A percentile compares a stretch with the other conserved stretches of the same genome.
Evolutionary conservation across 2,113 vertebrate species (phyloP).

Genomic region (Cromileptes altivelis): DNA sequence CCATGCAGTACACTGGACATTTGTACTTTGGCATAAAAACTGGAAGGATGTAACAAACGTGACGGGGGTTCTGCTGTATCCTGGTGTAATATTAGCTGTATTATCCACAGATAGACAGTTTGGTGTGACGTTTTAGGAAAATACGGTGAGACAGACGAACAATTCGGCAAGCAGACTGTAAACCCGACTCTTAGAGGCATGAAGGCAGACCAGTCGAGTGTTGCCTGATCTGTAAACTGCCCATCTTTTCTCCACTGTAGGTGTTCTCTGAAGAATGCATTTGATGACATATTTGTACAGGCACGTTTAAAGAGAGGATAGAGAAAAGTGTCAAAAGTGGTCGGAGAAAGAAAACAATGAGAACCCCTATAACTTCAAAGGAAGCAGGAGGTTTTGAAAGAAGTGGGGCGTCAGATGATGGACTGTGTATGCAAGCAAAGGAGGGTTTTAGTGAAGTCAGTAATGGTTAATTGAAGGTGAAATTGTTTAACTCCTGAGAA

Average conservation of each 20-base stretch:
- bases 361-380: background rate
- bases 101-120: conserved; percentile 14
- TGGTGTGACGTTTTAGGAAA: background rate
- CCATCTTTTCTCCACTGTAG: background rate
- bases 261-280: conserved; percentile 9
- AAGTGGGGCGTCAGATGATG: background rate
- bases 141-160: background rate
- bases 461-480: conserved; percentile 54
- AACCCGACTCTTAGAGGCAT: conserved; percentile 16
- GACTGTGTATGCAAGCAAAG: conserved; percentile 16
- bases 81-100: conserved; percentile 18
- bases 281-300: conserved; percentile 25
- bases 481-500: conserved; percentile 36
- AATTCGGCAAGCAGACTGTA: conserved; percentile 14
- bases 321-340: conserved; percentile 28
- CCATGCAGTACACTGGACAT: conserved; percentile 52
- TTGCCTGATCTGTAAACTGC: conserved; percentile 28
- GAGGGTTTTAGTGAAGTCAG: conserved; percentile 57
- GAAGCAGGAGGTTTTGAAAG: background rate
- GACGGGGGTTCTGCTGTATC: conserved; percentile 2
- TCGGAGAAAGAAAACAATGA: conserved; percentile 25
- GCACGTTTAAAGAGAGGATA: conserved; percentile 36
- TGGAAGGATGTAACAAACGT: conserved; percentile 45
- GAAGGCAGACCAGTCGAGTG: conserved; percentile 25
- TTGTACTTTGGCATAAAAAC: conserved; percentile 36